A percentile compares a stretch with the other conserved stretches of the same genome.
phyloP scores from a whole-genome alignment of 2,113 vertebrate genomes.

The Xyliphius kryptos region DNA sequence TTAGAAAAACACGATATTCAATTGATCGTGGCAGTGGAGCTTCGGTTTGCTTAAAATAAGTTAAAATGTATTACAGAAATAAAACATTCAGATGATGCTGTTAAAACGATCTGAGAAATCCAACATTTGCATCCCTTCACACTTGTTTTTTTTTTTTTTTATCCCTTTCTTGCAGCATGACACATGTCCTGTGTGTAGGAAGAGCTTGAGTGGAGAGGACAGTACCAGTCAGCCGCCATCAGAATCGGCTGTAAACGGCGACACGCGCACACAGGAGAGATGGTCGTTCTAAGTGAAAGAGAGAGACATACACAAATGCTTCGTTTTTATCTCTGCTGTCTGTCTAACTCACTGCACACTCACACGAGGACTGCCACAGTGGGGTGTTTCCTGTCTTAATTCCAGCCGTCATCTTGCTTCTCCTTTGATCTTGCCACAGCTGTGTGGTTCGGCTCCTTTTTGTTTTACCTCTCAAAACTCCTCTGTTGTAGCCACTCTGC shows the following conservation, averaged over 20 bases:
- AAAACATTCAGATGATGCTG: too few species aligned
- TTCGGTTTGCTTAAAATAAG: too few species aligned
- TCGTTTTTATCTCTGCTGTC: conserved; percentile 31
- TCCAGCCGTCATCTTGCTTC: conserved; percentile 34
- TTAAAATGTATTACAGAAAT: too few species aligned
- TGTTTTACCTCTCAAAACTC: conserved; percentile 28
- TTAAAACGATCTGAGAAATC: too few species aligned
- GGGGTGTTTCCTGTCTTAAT: conserved; percentile 44
- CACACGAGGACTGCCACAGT: conserved; percentile 14
- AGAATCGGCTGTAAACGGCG: conserved; percentile 68
- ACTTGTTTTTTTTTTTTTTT: background rate
- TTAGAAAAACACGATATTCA: too few species aligned
- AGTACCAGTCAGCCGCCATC: conserved; percentile 68
- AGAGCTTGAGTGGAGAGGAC: conserved; percentile 87
- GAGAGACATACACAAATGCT: conserved; percentile 18
- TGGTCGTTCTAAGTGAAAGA: conserved; percentile 96
- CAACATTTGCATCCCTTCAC: background rate
- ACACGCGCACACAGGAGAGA: conserved; percentile 77
- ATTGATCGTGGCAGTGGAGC: too few species aligned
- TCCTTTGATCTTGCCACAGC: conserved; percentile 27
- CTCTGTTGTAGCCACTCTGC: conserved; percentile 1
- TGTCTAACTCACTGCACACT: conserved; percentile 32
- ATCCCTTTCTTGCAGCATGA: conserved; percentile 67
- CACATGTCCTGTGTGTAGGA: too few species aligned
- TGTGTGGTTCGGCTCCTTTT: conserved; percentile 29